Percentiles rank a stretch among this genome's conserved stretches.
phyloP scores from a whole-genome alignment of 2,888 invertebrate species.

The Leucoma salicis region DNA sequence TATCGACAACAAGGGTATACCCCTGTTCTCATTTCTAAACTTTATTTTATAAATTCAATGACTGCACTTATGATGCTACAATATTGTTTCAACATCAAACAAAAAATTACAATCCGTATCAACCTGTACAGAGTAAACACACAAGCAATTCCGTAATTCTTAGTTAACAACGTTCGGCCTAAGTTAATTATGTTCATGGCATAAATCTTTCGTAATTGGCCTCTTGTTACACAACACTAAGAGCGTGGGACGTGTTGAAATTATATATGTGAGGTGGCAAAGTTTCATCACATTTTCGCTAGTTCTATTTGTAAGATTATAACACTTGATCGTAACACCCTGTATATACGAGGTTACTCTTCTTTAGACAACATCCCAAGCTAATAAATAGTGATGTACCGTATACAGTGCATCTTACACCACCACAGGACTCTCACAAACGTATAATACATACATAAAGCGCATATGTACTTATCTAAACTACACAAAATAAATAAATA shows the following conservation, averaged over 20 bases:
- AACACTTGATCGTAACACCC: too few species aligned
- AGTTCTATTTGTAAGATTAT: constrained; percentile 36
- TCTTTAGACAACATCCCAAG: too few species aligned
- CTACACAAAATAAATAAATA: too few species aligned
- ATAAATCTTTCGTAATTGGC: constrained; percentile 83
- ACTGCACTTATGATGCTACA: neutral
- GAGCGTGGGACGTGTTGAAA: constrained; percentile 77
- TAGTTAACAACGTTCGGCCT: constrained; percentile 77
- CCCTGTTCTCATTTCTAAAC: too few species aligned
- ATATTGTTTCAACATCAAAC: constrained; percentile 12
- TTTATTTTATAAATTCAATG: too few species aligned
- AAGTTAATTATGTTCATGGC: constrained; percentile 81
- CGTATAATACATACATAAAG: too few species aligned
- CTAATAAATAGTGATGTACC: too few species aligned
- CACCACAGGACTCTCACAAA: too few species aligned
- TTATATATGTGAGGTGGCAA: constrained; percentile 76
- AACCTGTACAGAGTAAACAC: constrained; percentile 29
- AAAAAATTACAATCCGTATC: constrained; percentile 26
- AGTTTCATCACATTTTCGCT: constrained; percentile 56
- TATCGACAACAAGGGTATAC: too few species aligned
- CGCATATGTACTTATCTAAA: too few species aligned
- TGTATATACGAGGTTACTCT: too few species aligned
- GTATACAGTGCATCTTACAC: too few species aligned
- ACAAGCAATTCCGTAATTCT: constrained; percentile 69
- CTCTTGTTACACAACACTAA: constrained; percentile 79